These are phyloP conservation scores for Semibalanus balanoides DNA, from an alignment of 1,140 invertebrate species.

Conservation along the genomic window DNA sequence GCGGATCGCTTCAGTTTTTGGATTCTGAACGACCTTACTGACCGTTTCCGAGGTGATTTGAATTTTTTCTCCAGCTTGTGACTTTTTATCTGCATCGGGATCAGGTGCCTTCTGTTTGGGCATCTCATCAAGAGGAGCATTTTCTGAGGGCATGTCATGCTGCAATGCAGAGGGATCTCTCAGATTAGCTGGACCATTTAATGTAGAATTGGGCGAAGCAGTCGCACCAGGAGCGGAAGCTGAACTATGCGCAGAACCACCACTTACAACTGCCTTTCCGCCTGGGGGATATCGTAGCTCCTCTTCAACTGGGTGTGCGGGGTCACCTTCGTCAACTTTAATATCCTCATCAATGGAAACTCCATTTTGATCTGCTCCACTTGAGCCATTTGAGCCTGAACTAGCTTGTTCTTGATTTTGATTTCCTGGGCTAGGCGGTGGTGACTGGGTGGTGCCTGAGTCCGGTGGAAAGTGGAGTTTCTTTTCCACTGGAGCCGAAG, in stretches of 20 bases:
- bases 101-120: neutral
- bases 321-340: neutral
- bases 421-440: too few species aligned
- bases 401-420: neutral
- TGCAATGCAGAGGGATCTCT: neutral
- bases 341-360: neutral
- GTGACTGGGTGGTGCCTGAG: neutral
- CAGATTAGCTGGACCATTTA: neutral
- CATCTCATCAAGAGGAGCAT: neutral
- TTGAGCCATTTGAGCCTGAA: neutral
- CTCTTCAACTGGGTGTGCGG: neutral
- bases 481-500: neutral
- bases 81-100: neutral
- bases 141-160: neutral
- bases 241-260: neutral
- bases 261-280: neutral
- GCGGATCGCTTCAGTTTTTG: neutral
- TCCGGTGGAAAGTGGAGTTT: neutral
- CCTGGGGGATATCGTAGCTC: neutral
- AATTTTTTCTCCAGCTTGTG: neutral
- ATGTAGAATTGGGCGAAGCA: neutral
- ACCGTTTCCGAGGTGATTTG: neutral
- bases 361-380: neutral
- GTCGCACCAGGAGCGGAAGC: too few species aligned
- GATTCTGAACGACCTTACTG: neutral